Evolutionary conservation across 2,888 invertebrate species (phyloP).

Genomic region (Pollenia griseotomentosa): DNA sequence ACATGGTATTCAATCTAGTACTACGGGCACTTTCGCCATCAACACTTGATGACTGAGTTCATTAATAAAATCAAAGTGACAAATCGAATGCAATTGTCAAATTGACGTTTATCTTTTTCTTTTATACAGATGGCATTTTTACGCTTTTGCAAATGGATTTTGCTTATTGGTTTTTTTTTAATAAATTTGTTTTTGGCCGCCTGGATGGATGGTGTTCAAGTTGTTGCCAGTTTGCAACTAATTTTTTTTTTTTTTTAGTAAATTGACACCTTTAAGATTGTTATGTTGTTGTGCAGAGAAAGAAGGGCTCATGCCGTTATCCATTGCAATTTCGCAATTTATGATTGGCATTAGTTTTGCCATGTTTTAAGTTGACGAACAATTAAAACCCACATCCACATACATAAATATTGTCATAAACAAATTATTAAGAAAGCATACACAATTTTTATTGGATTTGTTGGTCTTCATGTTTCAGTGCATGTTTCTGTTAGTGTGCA

Average conservation of each 20-base stretch:
- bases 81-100: conserved; percentile 73
- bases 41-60: conserved; percentile 71
- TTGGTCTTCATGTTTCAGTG: conserved; percentile 61
- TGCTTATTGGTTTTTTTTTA: conserved; percentile 8
- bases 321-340: conserved; percentile 48
- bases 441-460: conserved; percentile 48
- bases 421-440: not conserved
- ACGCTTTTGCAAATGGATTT: conserved; percentile 52
- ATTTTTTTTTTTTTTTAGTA: conserved; percentile 41
- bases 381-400: conserved; percentile 35
- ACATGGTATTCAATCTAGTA: conserved; percentile 20
- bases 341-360: conserved; percentile 68
- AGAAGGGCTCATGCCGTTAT: conserved; percentile 68
- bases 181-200: conserved; percentile 40
- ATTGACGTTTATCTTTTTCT: conserved; percentile 70
- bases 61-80: conserved; percentile 73
- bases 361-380: conserved; percentile 7
- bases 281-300: conserved; percentile 2
- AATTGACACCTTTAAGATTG: conserved; percentile 64
- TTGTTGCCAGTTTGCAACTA: not conserved
- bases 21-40: conserved; percentile 68
- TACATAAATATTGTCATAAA: not conserved
- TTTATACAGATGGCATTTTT: conserved; percentile 48
- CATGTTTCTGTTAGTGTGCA: conserved; percentile 58
- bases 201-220: conserved; percentile 12